phyloP scores from a whole-genome alignment of 23 tunicate species.

The Trididemnum miniatum region DNA sequence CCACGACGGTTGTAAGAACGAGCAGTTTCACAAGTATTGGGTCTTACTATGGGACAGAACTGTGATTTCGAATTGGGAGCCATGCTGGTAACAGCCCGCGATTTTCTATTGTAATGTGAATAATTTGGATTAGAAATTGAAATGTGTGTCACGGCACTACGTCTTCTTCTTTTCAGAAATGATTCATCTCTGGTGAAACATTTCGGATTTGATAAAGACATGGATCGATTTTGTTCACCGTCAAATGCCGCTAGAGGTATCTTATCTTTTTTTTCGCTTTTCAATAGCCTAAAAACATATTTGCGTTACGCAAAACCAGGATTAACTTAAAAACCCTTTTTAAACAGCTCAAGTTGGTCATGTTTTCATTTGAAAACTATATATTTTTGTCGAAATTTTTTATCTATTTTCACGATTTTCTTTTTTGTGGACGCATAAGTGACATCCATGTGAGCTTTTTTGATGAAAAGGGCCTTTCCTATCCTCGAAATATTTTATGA shows the following conservation, averaged over 20 bases:
- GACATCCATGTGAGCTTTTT: too few relatives aligned
- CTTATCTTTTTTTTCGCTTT: too few relatives aligned
- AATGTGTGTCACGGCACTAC: neutral
- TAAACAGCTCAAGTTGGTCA: too few relatives aligned
- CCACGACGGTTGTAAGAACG: neutral
- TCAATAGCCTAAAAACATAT: too few relatives aligned
- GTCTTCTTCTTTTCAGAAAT: neutral
- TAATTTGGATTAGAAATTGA: neutral
- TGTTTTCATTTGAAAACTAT: too few relatives aligned
- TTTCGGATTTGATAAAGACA: neutral
- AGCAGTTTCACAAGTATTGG: neutral
- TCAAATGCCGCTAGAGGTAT: neutral
- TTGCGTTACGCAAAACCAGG: too few relatives aligned
- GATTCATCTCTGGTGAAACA: neutral
- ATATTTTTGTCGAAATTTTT: too few relatives aligned
- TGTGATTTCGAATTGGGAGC: neutral
- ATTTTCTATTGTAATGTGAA: neutral
- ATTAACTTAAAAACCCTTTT: too few relatives aligned
- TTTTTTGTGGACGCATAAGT: too few relatives aligned
- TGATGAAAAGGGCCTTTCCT: too few relatives aligned
- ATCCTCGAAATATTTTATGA: too few relatives aligned
- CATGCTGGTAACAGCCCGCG: neutral
- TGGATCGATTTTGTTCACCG: neutral
- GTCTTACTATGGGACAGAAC: neutral
- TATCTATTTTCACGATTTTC: too few relatives aligned